Evolutionary conservation across 2,113 vertebrate species (phyloP).

Genomic region (Sylvietta virens): DNA sequence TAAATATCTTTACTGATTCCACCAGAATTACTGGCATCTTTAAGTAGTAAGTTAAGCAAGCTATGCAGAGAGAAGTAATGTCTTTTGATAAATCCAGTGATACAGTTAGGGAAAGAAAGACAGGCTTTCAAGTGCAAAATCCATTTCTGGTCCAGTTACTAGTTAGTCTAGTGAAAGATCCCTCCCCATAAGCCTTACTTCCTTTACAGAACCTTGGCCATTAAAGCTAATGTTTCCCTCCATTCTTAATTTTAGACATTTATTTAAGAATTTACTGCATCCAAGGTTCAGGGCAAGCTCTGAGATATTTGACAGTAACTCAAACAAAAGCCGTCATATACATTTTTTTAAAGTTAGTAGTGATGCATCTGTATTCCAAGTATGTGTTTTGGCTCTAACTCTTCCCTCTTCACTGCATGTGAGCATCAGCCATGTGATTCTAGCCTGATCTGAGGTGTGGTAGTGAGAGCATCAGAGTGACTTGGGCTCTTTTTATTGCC

Average conservation of each 20-base stretch:
- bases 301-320: background rate
- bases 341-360: background rate
- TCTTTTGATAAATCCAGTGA: background rate
- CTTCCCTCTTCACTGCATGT: background rate
- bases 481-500: background rate
- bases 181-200: background rate
- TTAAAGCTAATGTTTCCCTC: rapidly evolving
- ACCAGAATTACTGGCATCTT: background rate
- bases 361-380: background rate
- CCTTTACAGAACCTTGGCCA: background rate
- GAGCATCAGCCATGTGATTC: background rate
- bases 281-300: background rate
- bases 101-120: background rate
- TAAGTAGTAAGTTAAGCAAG: background rate
- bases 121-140: background rate
- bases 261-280: background rate
- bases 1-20: background rate
- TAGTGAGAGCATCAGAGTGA: background rate
- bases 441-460: rapidly evolving
- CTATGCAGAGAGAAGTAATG: background rate
- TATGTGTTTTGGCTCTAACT: background rate
- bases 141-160: background rate
- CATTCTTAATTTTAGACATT: background rate
- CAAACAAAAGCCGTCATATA: background rate
- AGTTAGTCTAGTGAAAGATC: background rate